Evolutionary conservation across 2,797 vertebrate species (phyloP).

Genomic region (Sarcophilus harrisii): DNA sequence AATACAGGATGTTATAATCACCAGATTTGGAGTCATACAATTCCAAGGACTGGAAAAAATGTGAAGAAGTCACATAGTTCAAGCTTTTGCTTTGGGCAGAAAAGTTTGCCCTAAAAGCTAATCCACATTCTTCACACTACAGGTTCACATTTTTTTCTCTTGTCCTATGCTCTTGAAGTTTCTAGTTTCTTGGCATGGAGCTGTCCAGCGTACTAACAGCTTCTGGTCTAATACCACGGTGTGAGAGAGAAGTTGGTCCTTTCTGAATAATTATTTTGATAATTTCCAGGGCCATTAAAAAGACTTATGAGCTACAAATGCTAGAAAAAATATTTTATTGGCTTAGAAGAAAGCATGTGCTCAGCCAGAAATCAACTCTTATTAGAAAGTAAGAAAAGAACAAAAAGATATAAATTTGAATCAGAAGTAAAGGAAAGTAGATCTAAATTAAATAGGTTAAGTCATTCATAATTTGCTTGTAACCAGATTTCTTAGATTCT

Average conservation of each 20-base stretch:
- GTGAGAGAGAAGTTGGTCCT: not conserved
- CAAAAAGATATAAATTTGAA: not conserved
- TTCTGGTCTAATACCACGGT: not conserved
- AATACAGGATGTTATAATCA: conserved; percentile 7
- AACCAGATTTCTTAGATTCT: not conserved
- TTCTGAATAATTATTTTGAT: not conserved
- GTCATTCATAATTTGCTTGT: not conserved
- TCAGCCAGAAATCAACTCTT: not conserved
- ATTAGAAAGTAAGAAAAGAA: not conserved
- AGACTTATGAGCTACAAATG: conserved; percentile 38
- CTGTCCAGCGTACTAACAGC: not conserved
- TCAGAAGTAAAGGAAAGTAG: not conserved
- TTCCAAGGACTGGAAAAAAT: conserved; percentile 15
- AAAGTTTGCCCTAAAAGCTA: not conserved
- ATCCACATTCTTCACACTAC: not conserved
- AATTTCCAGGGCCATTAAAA: conserved; percentile 54
- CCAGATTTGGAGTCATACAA: conserved; percentile 12
- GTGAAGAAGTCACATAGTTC: not conserved
- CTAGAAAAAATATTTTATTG: not conserved
- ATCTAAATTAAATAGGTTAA: not conserved
- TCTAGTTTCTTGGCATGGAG: not conserved
- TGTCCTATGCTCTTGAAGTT: not conserved
- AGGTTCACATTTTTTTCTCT: not conserved
- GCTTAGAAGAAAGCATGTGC: not conserved
- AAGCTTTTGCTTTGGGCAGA: conserved; percentile 25